Base-by-base conservation (phyloP, 2,797 vertebrate genomes). In the Aphelocoma californica region DNA sequence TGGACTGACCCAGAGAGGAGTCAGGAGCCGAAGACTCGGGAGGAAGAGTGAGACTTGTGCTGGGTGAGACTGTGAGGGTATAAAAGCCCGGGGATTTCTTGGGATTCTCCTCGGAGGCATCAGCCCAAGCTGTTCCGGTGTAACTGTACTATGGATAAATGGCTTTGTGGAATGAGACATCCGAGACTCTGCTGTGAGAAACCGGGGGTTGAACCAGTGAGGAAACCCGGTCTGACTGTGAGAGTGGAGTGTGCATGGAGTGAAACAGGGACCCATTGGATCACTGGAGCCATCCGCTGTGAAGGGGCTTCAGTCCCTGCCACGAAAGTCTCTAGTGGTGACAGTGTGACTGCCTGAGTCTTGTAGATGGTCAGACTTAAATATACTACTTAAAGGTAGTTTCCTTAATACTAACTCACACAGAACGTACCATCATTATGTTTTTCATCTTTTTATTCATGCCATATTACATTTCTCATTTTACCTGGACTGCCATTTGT, bases 231-330 rank as follows among this genome's bases (percentile, higher is more conserved):
- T 50, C 21, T 74, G 34, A 38, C 36, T 74, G 51, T 34, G 31
- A 34, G 11, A 6, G 12, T 26, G 61, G n/a, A 6, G 21, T 66
- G 26, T 58, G 60, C 44, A 36, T 26, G 21, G 6, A 42, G 20
- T 34, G 36, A 42, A 42, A 66, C 0, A 0, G 21, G 6, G 26
- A 34, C 51, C 21, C 0, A 0, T 57, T 1, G 0, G 36, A 21
- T 60, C 21, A 15, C 44, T 40, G 44, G 44, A 48, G 17, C 56
- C 9, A 1, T 16, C n/a, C 1, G 0, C 44, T 38, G 17, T 48
- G 17, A 60, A 38, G 34, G 56, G 56, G 14, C 34, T 60, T 4
- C 4, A 2, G 28, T 48, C 28, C 12, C 34, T 74, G 28, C 34
- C 5, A 2, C 9, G 10, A 60, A 38, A 48, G 18, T 47, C 20